These are phyloP conservation scores for Hyphantria cunea DNA, from an alignment of 1,140 invertebrate species.

Conservation along the genomic window DNA sequence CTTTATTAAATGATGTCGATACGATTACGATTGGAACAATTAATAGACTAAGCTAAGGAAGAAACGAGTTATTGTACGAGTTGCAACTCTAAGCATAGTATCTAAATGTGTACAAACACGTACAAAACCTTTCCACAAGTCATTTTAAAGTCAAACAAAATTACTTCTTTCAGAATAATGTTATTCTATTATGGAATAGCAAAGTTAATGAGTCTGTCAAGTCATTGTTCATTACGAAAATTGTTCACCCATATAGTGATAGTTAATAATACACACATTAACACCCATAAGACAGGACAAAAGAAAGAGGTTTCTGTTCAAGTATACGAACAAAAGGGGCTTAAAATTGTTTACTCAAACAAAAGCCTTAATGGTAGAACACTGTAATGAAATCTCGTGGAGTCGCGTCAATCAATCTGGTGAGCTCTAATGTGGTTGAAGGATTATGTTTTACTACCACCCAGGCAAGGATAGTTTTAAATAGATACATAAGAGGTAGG, in stretches of 20 bases:
- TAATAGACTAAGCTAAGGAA: too few species aligned
- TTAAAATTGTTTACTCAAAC: conserved; percentile 35
- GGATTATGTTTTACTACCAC: conserved; percentile 25
- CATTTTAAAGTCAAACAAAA: too few species aligned
- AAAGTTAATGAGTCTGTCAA: not conserved
- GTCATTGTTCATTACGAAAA: not conserved
- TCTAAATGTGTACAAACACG: too few species aligned
- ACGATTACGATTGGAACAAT: too few species aligned
- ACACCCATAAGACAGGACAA: not conserved
- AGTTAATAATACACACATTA: not conserved
- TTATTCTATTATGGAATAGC: too few species aligned
- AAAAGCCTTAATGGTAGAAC: conserved; percentile 31
- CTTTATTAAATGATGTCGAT: too few species aligned
- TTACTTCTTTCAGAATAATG: too few species aligned
- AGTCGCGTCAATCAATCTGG: conserved; percentile 39
- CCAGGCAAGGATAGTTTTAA: conserved; percentile 11
- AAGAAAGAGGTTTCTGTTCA: conserved; percentile 1
- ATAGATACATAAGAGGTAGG: too few species aligned
- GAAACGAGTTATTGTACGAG: too few species aligned
- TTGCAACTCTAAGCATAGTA: too few species aligned
- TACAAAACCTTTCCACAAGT: too few species aligned
- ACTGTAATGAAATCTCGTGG: conserved; percentile 38
- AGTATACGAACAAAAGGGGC: conserved; percentile 11
- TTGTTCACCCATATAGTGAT: not conserved
- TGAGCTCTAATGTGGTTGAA: conserved; percentile 24